These are phyloP conservation scores for Hippopotamyrus pictus DNA, from an alignment of 2,797 vertebrate genomes.

Conservation along the genomic window DNA sequence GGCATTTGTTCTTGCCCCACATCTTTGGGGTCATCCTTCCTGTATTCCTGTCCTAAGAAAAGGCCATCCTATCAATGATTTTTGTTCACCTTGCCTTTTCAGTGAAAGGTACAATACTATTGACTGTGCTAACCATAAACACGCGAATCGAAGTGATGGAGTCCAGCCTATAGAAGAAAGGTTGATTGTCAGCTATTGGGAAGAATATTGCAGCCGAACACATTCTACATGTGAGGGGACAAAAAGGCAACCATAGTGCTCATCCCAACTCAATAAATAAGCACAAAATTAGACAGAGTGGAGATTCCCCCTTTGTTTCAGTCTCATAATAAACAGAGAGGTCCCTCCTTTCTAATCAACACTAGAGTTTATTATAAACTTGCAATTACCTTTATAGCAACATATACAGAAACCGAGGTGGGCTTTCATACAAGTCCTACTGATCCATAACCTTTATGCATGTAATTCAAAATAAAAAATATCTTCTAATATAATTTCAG, in stretches of 20 bases:
- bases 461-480: conserved; percentile 20
- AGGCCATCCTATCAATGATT: background rate
- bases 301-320: background rate
- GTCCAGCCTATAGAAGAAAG: conserved; percentile 43
- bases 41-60: background rate
- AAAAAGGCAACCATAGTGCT: conserved; percentile 15
- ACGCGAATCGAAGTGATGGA: background rate
- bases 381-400: conserved; percentile 20
- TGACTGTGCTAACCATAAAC: background rate
- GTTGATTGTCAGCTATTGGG: background rate
- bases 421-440: conserved; percentile 16
- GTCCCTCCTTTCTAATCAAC: conserved; percentile 18
- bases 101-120: background rate
- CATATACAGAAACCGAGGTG: conserved; percentile 20
- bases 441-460: conserved; percentile 10
- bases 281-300: background rate
- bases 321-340: background rate
- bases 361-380: conserved; percentile 26
- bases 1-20: background rate
- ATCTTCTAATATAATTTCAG: conserved; percentile 16
- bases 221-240: conserved; percentile 14
- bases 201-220: background rate
- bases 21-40: background rate
- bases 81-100: background rate
- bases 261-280: background rate